These are phyloP conservation scores for Gymnopithys bicolor DNA, from an alignment of 2,797 vertebrate species.

Conservation along the genomic window DNA sequence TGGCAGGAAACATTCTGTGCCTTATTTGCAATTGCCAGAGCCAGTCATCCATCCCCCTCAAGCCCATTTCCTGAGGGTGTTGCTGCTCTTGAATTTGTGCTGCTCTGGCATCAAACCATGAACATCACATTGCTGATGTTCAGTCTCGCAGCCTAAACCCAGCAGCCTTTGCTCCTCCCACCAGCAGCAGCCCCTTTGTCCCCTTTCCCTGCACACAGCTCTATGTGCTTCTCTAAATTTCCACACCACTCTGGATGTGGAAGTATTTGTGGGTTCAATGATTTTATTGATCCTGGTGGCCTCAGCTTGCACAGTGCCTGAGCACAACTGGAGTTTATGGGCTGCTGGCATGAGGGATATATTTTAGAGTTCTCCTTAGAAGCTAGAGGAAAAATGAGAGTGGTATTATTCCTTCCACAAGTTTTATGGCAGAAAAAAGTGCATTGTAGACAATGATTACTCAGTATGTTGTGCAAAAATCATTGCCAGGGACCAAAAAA, in stretches of 20 bases:
- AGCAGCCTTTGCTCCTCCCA: neutral
- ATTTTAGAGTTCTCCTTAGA: constrained; percentile 45
- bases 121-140: neutral
- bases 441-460: constrained; percentile 56
- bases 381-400: constrained; percentile 53
- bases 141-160: neutral
- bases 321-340: constrained; percentile 53
- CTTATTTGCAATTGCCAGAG: constrained; percentile 51
- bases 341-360: constrained; percentile 27
- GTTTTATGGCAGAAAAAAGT: constrained; percentile 50
- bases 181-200: neutral
- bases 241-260: neutral
- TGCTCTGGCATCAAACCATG: constrained; percentile 10
- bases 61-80: constrained; percentile 31
- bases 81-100: constrained; percentile 18
- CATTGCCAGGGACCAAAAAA: constrained; percentile 47
- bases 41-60: constrained; percentile 34
- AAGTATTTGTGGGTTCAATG: constrained; percentile 39
- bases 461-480: constrained; percentile 29
- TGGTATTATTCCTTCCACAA: constrained; percentile 34
- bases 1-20: constrained; percentile 28
- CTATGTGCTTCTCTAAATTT: constrained; percentile 6
- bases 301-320: constrained; percentile 11
- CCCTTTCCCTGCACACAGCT: neutral
- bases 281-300: constrained; percentile 56